Evolutionary conservation across 2,113 vertebrate genomes (phyloP), one percentile per base, ranked within the genome.

Genomic region (Pterocles burchelli): DNA sequence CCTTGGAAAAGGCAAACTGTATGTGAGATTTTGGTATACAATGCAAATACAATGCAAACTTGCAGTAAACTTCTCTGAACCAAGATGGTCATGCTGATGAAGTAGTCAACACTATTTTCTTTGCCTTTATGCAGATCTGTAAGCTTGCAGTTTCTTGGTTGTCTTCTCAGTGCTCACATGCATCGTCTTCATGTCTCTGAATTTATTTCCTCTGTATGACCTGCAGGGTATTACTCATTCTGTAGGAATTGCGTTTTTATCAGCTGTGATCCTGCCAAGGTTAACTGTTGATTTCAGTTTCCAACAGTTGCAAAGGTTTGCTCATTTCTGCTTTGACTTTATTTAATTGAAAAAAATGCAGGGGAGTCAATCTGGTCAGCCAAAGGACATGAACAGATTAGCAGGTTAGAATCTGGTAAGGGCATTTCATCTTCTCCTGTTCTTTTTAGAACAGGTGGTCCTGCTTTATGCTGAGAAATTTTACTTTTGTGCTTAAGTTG

Each of bases 191-290:
- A 89, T 90, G 57, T 85, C 94, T 65, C 89, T 94, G 74, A 92
- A 85, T 96, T 81, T 97, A 86, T 95, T 72, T 94, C 9, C 63
- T 96, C 22, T 9, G 45, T 38, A 7, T 88, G 90, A 97, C 90
- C 61, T 67, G 43, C 33, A 68, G 85, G 46, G 51, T 59, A 74
- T 96, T 97, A 65, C 52, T 96, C 89, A 93, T 89, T 80, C 86
- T 82, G 70, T 77, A 72, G 28, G 81, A 74, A 79, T 58, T 77
- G 36, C 3, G 4, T 17, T 73, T 75, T 93, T 94, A 10, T 22
- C 34, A 85, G 0, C 38, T 48, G 63, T 66, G 90, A 81, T 97
- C 72, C 66, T 91, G 90, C 58, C 72, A 77, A 91, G 24, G 24
- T 88, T 70, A 90, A 88, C 78, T 71, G 76, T 90, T 97, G 49